Evolutionary conservation across 2,113 vertebrate genomes (phyloP).

Genomic region (Caloenas nicobarica): DNA sequence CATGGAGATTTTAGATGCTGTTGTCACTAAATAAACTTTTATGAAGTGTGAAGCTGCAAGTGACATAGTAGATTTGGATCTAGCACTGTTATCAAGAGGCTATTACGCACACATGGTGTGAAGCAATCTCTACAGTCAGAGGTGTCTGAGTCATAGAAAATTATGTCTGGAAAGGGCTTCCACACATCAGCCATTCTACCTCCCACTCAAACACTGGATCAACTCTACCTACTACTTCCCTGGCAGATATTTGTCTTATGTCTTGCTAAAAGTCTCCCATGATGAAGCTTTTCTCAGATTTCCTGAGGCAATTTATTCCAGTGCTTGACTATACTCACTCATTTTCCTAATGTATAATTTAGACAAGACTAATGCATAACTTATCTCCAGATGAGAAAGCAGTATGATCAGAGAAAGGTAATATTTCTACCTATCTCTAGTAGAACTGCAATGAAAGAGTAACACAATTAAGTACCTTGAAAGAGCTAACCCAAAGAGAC

Average conservation of each 20-base stretch:
- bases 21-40: conserved; percentile 7
- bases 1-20: neutral
- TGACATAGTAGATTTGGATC: neutral
- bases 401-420: neutral
- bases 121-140: conserved; percentile 8
- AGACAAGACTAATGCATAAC: neutral
- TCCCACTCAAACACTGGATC: neutral
- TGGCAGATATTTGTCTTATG: neutral
- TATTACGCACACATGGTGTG: neutral
- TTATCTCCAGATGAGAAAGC: neutral
- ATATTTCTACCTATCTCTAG: neutral
- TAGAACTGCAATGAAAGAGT: neutral
- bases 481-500: neutral
- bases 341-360: neutral
- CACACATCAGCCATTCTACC: neutral
- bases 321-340: neutral
- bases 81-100: neutral
- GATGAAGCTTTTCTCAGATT: neutral
- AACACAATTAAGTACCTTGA: neutral
- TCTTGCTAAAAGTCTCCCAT: neutral
- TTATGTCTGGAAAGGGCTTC: conserved; percentile 10
- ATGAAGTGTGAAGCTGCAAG: neutral
- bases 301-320: conserved; percentile 3
- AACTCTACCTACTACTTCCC: neutral
- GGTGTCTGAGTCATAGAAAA: conserved; percentile 37